Conservation (phyloP, 2,888 invertebrate genomes). For the Heliconius hortense region DNA sequence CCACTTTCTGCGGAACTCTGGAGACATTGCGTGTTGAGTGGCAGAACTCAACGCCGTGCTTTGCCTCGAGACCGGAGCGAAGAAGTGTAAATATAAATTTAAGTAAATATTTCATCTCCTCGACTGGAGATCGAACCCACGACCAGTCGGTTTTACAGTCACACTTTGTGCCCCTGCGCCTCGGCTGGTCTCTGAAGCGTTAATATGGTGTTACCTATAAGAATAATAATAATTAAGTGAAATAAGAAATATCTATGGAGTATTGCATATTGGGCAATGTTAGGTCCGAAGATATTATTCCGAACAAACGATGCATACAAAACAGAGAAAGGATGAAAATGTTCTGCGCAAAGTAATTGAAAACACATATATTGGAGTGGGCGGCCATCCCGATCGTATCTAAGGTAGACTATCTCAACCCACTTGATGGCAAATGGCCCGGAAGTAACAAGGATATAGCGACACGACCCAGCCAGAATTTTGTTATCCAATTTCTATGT, state of each 20-base stretch:
- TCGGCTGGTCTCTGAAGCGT: too few species aligned
- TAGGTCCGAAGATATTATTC: constrained; percentile 31
- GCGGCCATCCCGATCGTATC: constrained; percentile 65
- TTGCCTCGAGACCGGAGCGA: too few species aligned
- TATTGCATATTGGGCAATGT: constrained; percentile 20
- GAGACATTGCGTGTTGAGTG: too few species aligned
- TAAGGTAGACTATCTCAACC: constrained; percentile 76
- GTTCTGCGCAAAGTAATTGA: constrained; percentile 62
- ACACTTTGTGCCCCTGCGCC: too few species aligned
- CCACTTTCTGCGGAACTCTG: too few species aligned
- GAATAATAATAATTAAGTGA: not conserved
- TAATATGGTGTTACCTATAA: not conserved
- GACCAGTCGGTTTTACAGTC: too few species aligned
- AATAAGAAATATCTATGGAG: constrained; percentile 12
- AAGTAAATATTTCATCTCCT: too few species aligned
- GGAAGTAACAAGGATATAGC: constrained; percentile 74
- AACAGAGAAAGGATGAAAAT: constrained; percentile 40
- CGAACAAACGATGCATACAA: constrained; percentile 37
- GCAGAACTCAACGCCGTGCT: too few species aligned
- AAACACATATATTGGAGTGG: constrained; percentile 65
- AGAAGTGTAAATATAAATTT: too few species aligned
- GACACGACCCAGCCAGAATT: constrained; percentile 64
- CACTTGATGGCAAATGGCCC: constrained; percentile 76
- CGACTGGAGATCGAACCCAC: too few species aligned
- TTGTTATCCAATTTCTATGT: constrained; percentile 63